Base-by-base conservation (phyloP, 2,797 vertebrate species). In the Tapirus indicus region DNA sequence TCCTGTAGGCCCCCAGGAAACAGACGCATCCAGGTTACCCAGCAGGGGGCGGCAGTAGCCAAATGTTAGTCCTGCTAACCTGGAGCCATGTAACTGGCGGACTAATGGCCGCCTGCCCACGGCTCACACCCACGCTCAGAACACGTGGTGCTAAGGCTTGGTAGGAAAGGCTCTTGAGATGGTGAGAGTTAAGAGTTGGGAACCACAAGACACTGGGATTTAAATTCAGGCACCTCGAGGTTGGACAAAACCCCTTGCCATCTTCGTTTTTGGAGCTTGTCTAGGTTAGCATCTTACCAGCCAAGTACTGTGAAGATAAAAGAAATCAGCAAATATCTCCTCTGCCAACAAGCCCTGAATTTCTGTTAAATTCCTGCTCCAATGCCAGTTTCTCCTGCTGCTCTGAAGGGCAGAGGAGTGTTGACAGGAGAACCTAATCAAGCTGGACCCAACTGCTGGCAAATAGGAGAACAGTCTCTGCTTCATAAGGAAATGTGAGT, bases 401-500 rank as follows among this genome's bases (percentile, higher is more conserved):
- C 41, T 47, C 25, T 0, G 0, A 7, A 5, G 52, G 56, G 49
- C n/a, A 16, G 25, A 11, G 69, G n/a, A 9, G 20, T 1, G 7
- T 20, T 5, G 38, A 60, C 78, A 82, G 41, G 47, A 18, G 52
- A 21, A 17, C 14, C 80, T n/a, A 5, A 23, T 6, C 2, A 1
- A 29, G 85, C 72, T 7, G 21, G 58, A 6, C 35, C 2, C 41
- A 2, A 0, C 38, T 52, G 69, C 83, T 14, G 82, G 80, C 32
- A 1, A 0, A 17, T 0, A 25, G 71, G 9, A 74, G 18, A 23
- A 14, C 1, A 2, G 20, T 11, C 75, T 44, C n/a, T 9, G n/a
- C 44, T 20, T 69, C 21, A 0, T 1, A 0, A 2, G 41, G 29
- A 27, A 8, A 27, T 1, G 18, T 41, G 62, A 25, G 10, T 20